phyloP scores from a whole-genome alignment of 1,140 invertebrate genomes.

The Drosophila arawakana region DNA sequence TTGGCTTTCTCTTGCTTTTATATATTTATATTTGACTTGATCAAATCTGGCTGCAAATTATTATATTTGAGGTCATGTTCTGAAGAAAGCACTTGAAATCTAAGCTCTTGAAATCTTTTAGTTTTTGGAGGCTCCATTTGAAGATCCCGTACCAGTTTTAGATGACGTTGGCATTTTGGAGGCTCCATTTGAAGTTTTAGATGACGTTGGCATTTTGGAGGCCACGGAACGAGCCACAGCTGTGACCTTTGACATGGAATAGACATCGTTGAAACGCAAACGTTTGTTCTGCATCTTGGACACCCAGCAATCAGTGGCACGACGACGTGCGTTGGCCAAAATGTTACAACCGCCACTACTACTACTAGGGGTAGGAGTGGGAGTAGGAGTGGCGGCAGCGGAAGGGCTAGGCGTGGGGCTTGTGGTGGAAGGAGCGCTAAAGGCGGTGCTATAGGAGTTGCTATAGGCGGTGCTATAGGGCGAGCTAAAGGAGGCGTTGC shows the following conservation, averaged over 20 bases:
- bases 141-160: background rate
- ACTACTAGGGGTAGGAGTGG: background rate
- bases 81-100: too few relatives aligned
- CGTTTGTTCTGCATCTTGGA: constrained; percentile 56
- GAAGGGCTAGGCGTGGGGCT: background rate
- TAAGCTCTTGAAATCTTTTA: too few relatives aligned
- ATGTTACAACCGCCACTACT: constrained; percentile 23
- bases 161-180: background rate
- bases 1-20: too few relatives aligned
- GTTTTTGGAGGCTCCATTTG: too few relatives aligned
- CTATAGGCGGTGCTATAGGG: too few relatives aligned
- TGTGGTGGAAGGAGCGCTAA: too few relatives aligned
- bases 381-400: background rate
- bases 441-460: too few relatives aligned
- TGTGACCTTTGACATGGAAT: constrained; percentile 1
- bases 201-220: background rate
- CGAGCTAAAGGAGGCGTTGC: background rate
- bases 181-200: background rate
- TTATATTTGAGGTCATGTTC: too few relatives aligned
- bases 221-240: constrained; percentile 4
- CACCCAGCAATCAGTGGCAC: constrained; percentile 66
- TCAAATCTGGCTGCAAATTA: too few relatives aligned
- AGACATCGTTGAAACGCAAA: constrained; percentile 2
- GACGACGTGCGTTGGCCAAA: constrained; percentile 61
- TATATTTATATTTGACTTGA: too few relatives aligned